phyloP scores from a whole-genome alignment of 2,797 vertebrate species.

The Sandelia bainsii region DNA sequence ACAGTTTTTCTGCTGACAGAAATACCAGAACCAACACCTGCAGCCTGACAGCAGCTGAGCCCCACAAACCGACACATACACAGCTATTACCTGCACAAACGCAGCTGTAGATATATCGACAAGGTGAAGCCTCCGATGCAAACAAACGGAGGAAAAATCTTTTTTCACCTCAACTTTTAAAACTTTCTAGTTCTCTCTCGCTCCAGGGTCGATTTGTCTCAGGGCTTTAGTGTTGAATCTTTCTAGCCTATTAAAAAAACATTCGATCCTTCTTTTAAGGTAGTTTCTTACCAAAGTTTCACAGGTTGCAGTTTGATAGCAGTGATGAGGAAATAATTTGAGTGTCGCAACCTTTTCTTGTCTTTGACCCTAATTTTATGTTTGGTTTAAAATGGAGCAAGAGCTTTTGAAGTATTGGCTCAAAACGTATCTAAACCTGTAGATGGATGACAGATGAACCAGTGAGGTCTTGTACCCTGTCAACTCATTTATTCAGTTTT shows the following conservation, averaged over 20 bases:
- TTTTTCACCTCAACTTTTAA: background rate
- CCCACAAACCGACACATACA: background rate
- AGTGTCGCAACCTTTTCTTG: background rate
- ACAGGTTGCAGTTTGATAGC: background rate
- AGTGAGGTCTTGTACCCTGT: no score
- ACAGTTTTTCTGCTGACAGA: background rate
- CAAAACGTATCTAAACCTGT: background rate
- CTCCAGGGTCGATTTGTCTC: background rate
- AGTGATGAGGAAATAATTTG: background rate
- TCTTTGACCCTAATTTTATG: background rate
- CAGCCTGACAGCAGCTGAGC: conserved; percentile 5
- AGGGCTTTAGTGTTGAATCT: background rate
- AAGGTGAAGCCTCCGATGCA: background rate
- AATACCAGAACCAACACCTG: conserved; percentile 3
- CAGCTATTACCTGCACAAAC: background rate
- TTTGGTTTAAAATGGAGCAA: fast-evolving
- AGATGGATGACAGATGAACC: background rate
- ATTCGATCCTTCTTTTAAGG: background rate
- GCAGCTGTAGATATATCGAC: background rate
- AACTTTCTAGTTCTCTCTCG: background rate
- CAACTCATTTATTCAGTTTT: no score
- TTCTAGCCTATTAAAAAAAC: no score
- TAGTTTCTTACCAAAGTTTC: background rate
- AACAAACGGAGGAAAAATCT: background rate
- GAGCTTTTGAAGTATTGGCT: background rate